Conservation (phyloP, 2,113 vertebrate species). For the Pseudopodoces humilis region DNA sequence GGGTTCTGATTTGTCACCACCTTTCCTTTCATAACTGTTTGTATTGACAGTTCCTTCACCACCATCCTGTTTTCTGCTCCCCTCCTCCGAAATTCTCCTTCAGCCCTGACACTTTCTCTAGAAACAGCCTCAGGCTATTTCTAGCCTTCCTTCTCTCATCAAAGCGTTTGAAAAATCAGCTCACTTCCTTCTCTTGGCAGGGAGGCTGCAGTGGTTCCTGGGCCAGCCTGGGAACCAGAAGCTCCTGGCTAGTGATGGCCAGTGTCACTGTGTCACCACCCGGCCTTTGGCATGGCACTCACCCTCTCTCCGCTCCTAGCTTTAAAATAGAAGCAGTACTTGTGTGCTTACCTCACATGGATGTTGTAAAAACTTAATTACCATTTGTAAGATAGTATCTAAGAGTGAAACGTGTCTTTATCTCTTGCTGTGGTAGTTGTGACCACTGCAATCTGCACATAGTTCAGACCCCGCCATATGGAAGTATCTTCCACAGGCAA, state of each 20-base stretch:
- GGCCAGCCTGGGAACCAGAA: not conserved
- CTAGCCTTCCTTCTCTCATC: constrained; percentile 17
- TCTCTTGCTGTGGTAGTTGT: not conserved
- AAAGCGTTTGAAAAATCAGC: constrained; percentile 10
- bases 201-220: not conserved
- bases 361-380: constrained; percentile 42
- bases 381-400: not conserved
- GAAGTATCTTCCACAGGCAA: not conserved
- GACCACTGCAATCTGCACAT: not conserved
- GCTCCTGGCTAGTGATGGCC: not conserved
- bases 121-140: constrained; percentile 24
- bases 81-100: not conserved
- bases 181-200: not conserved
- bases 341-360: not conserved
- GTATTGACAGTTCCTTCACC: not conserved
- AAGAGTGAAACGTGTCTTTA: not conserved
- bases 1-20: not conserved
- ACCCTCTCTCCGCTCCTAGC: not conserved
- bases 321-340: not conserved
- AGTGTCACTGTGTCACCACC: not conserved
- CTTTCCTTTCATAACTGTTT: not conserved
- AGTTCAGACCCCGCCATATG: not conserved
- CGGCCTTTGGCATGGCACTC: not conserved
- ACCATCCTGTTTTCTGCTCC: not conserved
- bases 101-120: not conserved